Evolutionary conservation across 2,888 invertebrate species (phyloP), one percentile per base, ranked within the genome.

Genomic region (Lepidochrysops patricia): DNA sequence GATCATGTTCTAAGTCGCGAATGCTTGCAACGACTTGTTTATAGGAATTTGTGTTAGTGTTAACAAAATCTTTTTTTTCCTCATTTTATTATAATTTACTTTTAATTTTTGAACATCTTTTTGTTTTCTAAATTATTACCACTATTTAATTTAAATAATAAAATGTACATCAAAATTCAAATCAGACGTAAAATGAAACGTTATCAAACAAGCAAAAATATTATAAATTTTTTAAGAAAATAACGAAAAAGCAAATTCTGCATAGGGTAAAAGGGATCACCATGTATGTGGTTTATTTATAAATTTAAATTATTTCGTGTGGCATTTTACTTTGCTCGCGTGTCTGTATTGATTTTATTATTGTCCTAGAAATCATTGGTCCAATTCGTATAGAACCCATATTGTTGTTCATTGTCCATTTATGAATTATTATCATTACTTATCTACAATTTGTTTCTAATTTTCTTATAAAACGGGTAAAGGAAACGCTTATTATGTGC

Each of bases 1-100:
- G 66, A 68, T 66, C 59, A 63, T 75, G 72, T 67, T 67, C 64
- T 75, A 72, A 61, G 74, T 68, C 67, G 74, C 75, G 67, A 62
- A 67, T 71, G 70, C 72, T 68, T 72, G 66, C 72, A 71, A 74
- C 72, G 74, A 70, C 81, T 83, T 84, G 86, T 83, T 79, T 69
- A 84, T 73, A 81, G 77, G 88, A 87, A 88, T 88, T 88, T 88
- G 88, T 88, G 88, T 87, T 82, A 76, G 85, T 87, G 86, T 86
- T 65, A 68, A 73, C 43, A 27, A 57, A 32, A 15, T 29, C 1
- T 7, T 29, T 29, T 29, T 29, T 19, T n/a, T n/a, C n/a, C n/a
- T n/a, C n/a, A 37, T 15, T 43, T 43, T 19, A 9, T 1, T 29
- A n/a, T 29, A 9, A 29, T 29, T 29, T 29, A 43, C 2, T 19